Base-by-base conservation (phyloP, 2,113 vertebrate genomes). In the Hiodon tergisus region DNA sequence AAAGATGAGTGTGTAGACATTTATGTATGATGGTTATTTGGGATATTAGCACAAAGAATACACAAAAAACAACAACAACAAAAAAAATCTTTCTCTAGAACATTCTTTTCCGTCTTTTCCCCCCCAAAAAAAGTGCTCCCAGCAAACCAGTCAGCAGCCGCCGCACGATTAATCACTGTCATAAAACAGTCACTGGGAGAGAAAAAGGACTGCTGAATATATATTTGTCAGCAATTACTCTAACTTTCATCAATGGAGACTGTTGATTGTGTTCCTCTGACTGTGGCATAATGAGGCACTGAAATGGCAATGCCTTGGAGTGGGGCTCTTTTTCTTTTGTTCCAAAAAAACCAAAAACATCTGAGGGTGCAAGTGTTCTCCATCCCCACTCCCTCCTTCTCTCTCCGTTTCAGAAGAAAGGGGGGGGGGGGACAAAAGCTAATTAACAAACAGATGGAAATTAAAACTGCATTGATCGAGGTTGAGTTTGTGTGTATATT, bases 111-210 rank as follows among this genome's bases (percentile, higher is more conserved):
- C 31, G 31, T 31, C 31, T 46, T 60, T 67, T 63, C 7, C 58
- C 76, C 82, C 78, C 67, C 59, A 69, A 76, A 76, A 76, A 52
- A 59, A 54, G 55, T 65, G 31, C 71, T 73, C 50, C 61, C 60
- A 53, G 48, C 72, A 16, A 50, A 61, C 14, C n/a, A 67, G 61
- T n/a, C 8, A 14, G 46, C 71, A 66, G 52, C 67, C 50, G n/a
- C 50, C 51, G 57, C 51, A 77, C 74, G 82, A 85, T 84, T 79
- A 67, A 82, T 86, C 82, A 79, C 70, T 78, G 81, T 82, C 80
- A 69, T 6, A 52, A 67, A 62, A 59, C 54, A 77, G 78, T 75
- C 81, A 78, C 71, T 76, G 75, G 73, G 13, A 74, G 78, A 81
- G 81, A 84, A 79, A 71, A 73, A 75, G 72, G 66, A 62, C 59